Conservation (phyloP, 2,888 invertebrate species). For the Stenolophus ochropezus region DNA sequence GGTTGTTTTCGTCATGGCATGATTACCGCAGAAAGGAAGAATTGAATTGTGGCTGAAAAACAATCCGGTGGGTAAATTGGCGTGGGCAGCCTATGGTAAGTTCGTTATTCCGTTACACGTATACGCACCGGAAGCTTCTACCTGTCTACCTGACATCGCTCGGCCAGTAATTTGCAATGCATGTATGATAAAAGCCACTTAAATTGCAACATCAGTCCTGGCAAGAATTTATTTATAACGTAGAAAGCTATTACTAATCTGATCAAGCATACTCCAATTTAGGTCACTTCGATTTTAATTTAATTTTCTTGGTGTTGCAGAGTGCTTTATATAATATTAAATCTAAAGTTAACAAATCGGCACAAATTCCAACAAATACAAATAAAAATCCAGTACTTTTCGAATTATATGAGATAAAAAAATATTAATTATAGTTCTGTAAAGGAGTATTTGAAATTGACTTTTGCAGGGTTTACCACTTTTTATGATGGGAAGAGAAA, state of each 20-base stretch:
- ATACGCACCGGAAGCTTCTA: constrained; percentile 5
- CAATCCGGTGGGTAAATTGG: constrained; percentile 54
- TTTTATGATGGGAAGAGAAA: too few relatives aligned
- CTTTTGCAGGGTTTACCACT: too few relatives aligned
- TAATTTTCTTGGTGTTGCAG: too few relatives aligned
- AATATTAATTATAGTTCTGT: too few relatives aligned
- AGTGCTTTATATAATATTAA: too few relatives aligned
- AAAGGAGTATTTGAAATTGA: too few relatives aligned
- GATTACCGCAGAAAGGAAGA: too few relatives aligned
- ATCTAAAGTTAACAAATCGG: too few relatives aligned
- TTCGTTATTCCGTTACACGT: constrained; percentile 47
- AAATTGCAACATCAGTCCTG: constrained; percentile 12
- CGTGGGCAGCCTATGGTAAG: constrained; percentile 33
- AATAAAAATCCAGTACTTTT: too few relatives aligned
- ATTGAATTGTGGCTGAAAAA: constrained; percentile 56
- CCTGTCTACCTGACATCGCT: constrained; percentile 15
- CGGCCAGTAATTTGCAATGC: constrained; percentile 26
- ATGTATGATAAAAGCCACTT: constrained; percentile 26
- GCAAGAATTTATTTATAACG: constrained; percentile 15
- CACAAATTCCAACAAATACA: too few relatives aligned
- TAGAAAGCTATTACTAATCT: constrained; percentile 20
- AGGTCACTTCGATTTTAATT: not conserved
- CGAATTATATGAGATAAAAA: too few relatives aligned
- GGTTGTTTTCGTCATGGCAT: constrained; percentile 1
- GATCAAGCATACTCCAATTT: not conserved